These are phyloP conservation scores for Oceanites oceanicus DNA, from an alignment of 2,113 vertebrate genomes.

Conservation along the genomic window DNA sequence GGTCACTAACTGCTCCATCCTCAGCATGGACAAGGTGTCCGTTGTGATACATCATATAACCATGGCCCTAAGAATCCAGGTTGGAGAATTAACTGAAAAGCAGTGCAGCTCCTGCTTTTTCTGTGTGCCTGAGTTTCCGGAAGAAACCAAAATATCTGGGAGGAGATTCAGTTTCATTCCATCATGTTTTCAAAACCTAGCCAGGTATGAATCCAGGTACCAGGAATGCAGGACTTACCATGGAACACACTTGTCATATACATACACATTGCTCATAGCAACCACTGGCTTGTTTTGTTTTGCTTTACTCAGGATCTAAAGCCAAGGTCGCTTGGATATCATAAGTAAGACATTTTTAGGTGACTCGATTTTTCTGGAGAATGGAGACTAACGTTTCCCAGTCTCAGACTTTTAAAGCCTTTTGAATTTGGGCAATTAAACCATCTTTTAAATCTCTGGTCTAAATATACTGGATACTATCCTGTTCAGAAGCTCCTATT, in stretches of 20 bases:
- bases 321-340: background rate
- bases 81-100: background rate
- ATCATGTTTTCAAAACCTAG: background rate
- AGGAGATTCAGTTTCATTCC: background rate
- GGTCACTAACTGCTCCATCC: background rate
- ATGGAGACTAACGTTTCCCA: background rate
- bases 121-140: background rate
- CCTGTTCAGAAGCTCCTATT: background rate
- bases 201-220: slow-evolving; percentile 23
- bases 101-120: background rate
- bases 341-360: background rate
- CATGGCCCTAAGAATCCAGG: background rate
- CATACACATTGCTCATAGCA: background rate
- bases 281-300: slow-evolving; percentile 15
- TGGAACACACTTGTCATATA: background rate
- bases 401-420: background rate
- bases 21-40: background rate
- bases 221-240: background rate
- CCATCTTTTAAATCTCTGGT: background rate
- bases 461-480: background rate
- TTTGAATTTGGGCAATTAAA: background rate
- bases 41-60: background rate
- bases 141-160: background rate
- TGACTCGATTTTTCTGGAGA: background rate
- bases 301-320: background rate